Conservation (phyloP, 2,797 vertebrate species). For the Phrynocephalus guinanensis region DNA sequence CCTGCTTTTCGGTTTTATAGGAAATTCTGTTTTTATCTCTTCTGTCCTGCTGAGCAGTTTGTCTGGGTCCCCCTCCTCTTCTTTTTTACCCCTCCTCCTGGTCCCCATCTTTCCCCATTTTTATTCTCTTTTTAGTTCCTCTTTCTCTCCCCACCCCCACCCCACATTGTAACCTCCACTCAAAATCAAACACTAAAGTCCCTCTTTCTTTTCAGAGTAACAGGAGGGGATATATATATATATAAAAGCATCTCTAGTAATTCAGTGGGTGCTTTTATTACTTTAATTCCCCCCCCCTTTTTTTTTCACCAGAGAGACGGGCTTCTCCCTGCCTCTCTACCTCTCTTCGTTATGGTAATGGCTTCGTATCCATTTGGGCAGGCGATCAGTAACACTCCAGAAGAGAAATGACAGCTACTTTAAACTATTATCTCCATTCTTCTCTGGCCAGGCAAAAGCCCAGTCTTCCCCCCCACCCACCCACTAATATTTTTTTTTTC, state of each 20-base stretch:
- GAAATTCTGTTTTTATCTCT: no score
- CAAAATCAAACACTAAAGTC: slow-evolving; percentile 2
- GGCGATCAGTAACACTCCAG: slow-evolving; percentile 69
- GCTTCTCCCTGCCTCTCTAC: background rate
- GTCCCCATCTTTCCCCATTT: background rate
- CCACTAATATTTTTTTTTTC: background rate
- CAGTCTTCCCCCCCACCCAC: background rate
- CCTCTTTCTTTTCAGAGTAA: slow-evolving; percentile 38
- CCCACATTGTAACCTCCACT: background rate
- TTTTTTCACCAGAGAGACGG: background rate
- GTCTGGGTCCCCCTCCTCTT: background rate
- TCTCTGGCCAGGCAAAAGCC: slow-evolving; percentile 64
- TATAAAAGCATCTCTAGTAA: slow-evolving; percentile 47
- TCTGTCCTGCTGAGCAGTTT: background rate
- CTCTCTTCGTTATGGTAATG: slow-evolving; percentile 72
- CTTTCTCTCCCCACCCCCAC: background rate
- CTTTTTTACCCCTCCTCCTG: background rate
- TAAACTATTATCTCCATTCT: slow-evolving; percentile 71
- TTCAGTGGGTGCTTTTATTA: slow-evolving; percentile 3
- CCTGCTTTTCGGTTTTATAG: no score
- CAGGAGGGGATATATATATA: slow-evolving; percentile 25
- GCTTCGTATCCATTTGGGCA: slow-evolving; percentile 67
- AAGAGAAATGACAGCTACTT: slow-evolving; percentile 74
- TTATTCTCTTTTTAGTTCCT: background rate
- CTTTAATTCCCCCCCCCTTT: background rate